Evolutionary conservation across 2,888 invertebrate genomes (phyloP).

Genomic region (Syrphus vitripennis): DNA sequence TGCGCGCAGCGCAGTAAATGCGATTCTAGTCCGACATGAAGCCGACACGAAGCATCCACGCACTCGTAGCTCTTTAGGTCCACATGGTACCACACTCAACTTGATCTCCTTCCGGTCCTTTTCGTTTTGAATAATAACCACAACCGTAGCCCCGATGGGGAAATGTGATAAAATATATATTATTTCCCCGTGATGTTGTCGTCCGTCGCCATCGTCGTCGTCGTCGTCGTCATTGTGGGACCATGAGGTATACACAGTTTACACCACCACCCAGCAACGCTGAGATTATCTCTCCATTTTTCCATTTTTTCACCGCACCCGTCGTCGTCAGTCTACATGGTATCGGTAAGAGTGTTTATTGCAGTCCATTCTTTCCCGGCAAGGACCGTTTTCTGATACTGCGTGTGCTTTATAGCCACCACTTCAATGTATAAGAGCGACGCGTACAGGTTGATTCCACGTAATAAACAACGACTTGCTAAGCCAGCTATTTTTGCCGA

Average conservation of each 20-base stretch:
- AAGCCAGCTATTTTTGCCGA: slow-evolving; percentile 8
- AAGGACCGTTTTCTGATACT: slow-evolving; percentile 50
- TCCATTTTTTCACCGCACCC: too few relatives aligned
- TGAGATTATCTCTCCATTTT: slow-evolving; percentile 58
- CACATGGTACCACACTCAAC: slow-evolving; percentile 4
- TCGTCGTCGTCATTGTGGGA: background rate
- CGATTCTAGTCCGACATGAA: background rate
- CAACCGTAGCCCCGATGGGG: slow-evolving; percentile 67
- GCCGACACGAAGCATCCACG: slow-evolving; percentile 41
- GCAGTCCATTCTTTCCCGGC: slow-evolving; percentile 36
- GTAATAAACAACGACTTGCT: slow-evolving; percentile 62
- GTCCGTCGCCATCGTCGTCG: background rate
- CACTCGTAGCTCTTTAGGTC: slow-evolving; percentile 27
- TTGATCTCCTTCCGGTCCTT: slow-evolving; percentile 70
- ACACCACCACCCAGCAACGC: slow-evolving; percentile 37
- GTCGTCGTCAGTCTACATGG: slow-evolving; percentile 22
- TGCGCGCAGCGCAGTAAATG: slow-evolving; percentile 61
- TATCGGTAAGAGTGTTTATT: slow-evolving; percentile 27
- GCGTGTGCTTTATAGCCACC: slow-evolving; percentile 67
- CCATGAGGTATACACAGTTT: background rate
- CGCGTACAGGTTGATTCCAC: slow-evolving; percentile 61
- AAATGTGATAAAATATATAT: slow-evolving; percentile 67
- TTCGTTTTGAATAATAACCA: slow-evolving; percentile 70
- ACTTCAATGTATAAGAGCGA: background rate
- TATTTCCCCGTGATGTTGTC: slow-evolving; percentile 11